Evolutionary conservation across 2,113 vertebrate genomes (phyloP).

Genomic region (Herpetotheres cachinnans): DNA sequence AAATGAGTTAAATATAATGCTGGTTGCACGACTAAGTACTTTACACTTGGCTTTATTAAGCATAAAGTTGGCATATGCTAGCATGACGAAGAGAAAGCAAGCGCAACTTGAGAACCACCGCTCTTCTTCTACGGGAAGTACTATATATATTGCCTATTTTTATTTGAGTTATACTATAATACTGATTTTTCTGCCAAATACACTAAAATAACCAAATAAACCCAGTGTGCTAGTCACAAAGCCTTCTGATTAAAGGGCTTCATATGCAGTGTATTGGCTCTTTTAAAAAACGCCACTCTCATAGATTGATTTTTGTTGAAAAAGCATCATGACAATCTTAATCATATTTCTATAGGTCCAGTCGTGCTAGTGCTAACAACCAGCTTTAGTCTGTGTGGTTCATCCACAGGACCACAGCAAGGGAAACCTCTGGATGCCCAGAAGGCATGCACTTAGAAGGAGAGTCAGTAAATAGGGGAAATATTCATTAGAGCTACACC

Average conservation of each 20-base stretch:
- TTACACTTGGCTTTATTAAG: slow-evolving; percentile 7
- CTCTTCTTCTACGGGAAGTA: not conserved
- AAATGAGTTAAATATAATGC: not conserved
- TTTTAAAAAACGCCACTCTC: not conserved
- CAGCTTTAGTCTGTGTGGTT: not conserved
- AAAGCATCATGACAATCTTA: not conserved
- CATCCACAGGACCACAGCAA: not conserved
- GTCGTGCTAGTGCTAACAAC: not conserved
- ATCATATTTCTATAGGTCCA: not conserved
- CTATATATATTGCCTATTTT: not conserved
- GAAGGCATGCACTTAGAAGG: not conserved
- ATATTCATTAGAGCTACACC: not conserved
- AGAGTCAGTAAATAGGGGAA: not conserved
- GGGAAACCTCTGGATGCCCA: not conserved
- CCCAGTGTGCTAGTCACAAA: not conserved
- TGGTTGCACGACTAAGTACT: not conserved
- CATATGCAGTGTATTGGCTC: not conserved
- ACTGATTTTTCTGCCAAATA: slow-evolving; percentile 22
- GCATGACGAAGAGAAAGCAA: not conserved
- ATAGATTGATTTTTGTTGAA: not conserved
- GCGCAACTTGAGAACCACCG: not conserved
- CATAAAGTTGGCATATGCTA: not conserved
- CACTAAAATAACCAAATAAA: slow-evolving; percentile 35
- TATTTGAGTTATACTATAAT: not conserved
- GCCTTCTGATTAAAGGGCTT: not conserved